Base-by-base conservation (phyloP, 2,888 invertebrate species). In the Hydrotaea cyrtoneurina region DNA sequence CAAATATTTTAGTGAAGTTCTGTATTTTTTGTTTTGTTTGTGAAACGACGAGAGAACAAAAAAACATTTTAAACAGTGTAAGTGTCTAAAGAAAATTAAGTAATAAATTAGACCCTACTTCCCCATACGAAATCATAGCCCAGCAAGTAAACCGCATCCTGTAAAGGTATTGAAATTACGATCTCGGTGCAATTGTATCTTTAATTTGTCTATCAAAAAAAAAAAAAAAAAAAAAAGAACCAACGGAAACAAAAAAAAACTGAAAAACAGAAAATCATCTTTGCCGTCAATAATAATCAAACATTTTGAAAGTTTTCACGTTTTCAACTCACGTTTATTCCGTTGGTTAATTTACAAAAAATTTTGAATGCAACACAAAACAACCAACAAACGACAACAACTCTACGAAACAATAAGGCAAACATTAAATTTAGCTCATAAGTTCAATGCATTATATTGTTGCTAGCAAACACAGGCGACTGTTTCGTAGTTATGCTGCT, bases 381-480 rank as follows among this genome's bases (percentile, higher is more conserved):
- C 46, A 59, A 31, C 31, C 31, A 31, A 31, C 31, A 31, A 31
- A 31, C 2, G 2, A 31, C 31, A 31, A 31, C 31, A 31, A 31
- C 31, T 31, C n/a, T n/a, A n/a, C n/a, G 23, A 19, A 21, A 57
- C 19, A 78, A 57, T 36, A 36, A 3, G 8, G 8, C 36, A 36
- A 69, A 26, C 17, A 71, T 43, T 53, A 74, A 72, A 85, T 79
- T 66, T 78, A 82, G 71, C 80, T 31, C 78, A 80, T 55, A 50
- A 81, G 84, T 81, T 85, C 78, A 86, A 43, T 81, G 80, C 66
- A 80, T 50, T 69, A 46, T 0, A n/a, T n/a, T 36, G 53, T 19
- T 79, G 55, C 19, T 11, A 43, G 13, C 43, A 7, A 43, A 43
- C 10, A 43, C 43, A 11, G 43, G n/a, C 5, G 10, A 43, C 23